These are phyloP conservation scores for Pseudococcus jackbeardsleyi DNA, from an alignment of 2,888 invertebrate species.

Conservation along the genomic window DNA sequence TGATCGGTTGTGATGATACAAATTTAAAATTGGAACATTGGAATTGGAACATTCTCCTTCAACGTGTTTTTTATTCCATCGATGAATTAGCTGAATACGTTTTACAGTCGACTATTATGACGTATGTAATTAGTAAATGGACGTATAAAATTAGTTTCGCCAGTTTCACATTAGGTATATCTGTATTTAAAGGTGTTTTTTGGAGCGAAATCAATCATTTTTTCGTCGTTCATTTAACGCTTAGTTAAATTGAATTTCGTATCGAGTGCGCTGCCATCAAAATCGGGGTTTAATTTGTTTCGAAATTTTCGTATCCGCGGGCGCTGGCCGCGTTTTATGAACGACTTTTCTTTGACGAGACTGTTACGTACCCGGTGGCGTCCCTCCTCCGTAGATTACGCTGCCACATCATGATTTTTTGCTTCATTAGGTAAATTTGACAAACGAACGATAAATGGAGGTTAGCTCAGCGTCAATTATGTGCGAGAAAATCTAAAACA, in stretches of 20 bases:
- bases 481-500: not conserved
- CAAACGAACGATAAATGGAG: constrained; percentile 24
- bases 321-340: not conserved
- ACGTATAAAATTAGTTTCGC: constrained; percentile 8
- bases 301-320: not conserved
- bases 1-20: not conserved
- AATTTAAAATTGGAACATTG: not conserved
- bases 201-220: constrained; percentile 25
- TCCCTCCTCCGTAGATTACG: not conserved
- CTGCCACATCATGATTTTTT: not conserved
- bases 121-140: constrained; percentile 21
- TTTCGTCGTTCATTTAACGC: constrained; percentile 27
- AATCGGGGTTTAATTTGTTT: not conserved
- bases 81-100: not conserved
- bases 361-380: not conserved
- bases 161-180: not conserved
- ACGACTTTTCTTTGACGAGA: constrained; percentile 10
- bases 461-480: constrained; percentile 7
- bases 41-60: not conserved
- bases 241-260: constrained; percentile 33
- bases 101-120: not conserved
- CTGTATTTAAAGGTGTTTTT: not conserved
- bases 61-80: not conserved
- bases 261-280: not conserved
- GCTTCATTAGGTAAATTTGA: constrained; percentile 35